Conservation (phyloP, 2,888 invertebrate genomes). For the Phyllotreta cruciferae region DNA sequence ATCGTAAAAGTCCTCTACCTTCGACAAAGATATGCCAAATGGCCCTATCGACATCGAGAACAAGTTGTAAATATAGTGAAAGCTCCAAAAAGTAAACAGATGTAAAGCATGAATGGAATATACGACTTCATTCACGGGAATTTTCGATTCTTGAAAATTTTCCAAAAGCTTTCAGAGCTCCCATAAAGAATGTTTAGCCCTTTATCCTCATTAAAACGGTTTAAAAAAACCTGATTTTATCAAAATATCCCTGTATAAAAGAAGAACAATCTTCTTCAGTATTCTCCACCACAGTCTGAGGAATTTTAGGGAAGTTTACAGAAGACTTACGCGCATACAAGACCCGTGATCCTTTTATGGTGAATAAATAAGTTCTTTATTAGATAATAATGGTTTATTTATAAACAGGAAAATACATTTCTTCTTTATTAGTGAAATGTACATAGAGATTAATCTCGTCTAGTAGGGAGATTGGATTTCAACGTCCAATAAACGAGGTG, state of each 20-base stretch:
- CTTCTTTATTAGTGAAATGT: constrained; percentile 13
- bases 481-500: no score
- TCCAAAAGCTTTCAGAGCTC: no score
- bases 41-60: constrained; percentile 12
- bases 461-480: not conserved
- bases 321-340: constrained; percentile 16
- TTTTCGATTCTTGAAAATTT: not conserved
- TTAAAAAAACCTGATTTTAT: no score
- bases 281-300: not conserved
- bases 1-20: constrained; percentile 1
- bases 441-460: constrained; percentile 6
- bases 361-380: constrained; percentile 26
- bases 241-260: no score
- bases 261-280: no score
- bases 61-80: constrained; percentile 16
- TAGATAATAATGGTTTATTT: constrained; percentile 22
- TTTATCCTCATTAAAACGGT: no score
- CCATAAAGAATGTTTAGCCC: no score
- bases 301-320: constrained; percentile 25
- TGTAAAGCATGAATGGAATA: constrained; percentile 15
- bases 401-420: constrained; percentile 12
- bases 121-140: constrained; percentile 11
- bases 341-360: constrained; percentile 24
- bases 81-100: constrained; percentile 14
- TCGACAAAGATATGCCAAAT: constrained; percentile 8